Percentiles rank a stretch among this genome's conserved stretches.
These are phyloP conservation scores for Pachypeltis micranthus DNA, from an alignment of 1,140 invertebrate species.

Conservation along the genomic window DNA sequence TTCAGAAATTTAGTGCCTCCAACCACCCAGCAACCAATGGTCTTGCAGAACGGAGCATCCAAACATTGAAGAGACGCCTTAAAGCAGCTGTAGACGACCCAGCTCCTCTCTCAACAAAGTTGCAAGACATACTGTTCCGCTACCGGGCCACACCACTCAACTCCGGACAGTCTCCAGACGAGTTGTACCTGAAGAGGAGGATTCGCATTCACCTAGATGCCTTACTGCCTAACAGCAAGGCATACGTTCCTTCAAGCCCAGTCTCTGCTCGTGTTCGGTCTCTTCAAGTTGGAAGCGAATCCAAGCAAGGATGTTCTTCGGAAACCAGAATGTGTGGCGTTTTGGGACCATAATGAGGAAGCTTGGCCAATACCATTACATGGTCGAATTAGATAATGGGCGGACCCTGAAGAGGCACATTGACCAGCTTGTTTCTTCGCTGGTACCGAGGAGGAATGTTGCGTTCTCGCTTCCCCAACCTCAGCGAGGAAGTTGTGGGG, in stretches of 20 bases:
- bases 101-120: background rate
- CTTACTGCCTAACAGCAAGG: background rate
- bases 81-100: background rate
- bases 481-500: too few relatives aligned
- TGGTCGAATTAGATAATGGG: constrained; percentile 21
- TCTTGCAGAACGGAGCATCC: constrained; percentile 29
- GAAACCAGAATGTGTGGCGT: constrained; percentile 1
- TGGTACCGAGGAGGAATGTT: background rate
- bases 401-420: constrained; percentile 26
- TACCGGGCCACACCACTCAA: background rate
- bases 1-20: constrained; percentile 27
- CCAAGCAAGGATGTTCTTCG: background rate
- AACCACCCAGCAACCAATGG: constrained; percentile 31
- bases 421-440: constrained; percentile 19
- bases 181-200: background rate
- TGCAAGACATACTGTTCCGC: background rate
- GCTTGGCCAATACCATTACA: constrained; percentile 24
- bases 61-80: constrained; percentile 29
- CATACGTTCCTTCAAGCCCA: background rate
- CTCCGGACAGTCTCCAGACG: background rate
- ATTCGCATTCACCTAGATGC: background rate
- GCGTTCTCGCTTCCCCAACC: too few relatives aligned
- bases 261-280: background rate
- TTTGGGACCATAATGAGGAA: constrained; percentile 20
- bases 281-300: background rate